Evolutionary conservation across 2,888 invertebrate species (phyloP).

Genomic region (Napeogenes sylphis): DNA sequence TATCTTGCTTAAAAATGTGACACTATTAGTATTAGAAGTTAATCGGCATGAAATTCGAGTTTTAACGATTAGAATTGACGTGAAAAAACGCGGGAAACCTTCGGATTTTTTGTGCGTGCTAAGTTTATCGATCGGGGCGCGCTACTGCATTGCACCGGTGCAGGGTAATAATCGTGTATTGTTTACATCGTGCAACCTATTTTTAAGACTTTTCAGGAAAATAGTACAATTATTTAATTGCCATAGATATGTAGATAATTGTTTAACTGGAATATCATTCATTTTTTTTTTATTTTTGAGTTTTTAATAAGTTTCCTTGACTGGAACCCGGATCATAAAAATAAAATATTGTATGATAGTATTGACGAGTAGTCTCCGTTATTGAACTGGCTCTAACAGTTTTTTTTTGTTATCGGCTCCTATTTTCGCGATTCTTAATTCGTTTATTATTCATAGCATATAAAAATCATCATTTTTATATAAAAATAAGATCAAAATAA

Average conservation of each 20-base stretch:
- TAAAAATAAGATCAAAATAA: not conserved
- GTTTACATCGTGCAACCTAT: slow-evolving; percentile 56
- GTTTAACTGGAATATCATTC: not conserved
- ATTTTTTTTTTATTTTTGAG: not conserved
- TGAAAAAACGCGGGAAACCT: slow-evolving; percentile 57
- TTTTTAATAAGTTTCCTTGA: not conserved
- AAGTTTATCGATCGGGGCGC: slow-evolving; percentile 62
- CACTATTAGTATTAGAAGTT: slow-evolving; percentile 14
- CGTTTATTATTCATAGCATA: slow-evolving; percentile 7
- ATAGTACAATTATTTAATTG: slow-evolving; percentile 6
- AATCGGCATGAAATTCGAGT: slow-evolving; percentile 9
- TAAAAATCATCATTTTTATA: not conserved
- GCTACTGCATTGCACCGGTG: slow-evolving; percentile 58
- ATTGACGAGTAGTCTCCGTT: slow-evolving; percentile 48
- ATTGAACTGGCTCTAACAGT: slow-evolving; percentile 60
- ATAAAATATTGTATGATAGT: slow-evolving; percentile 31
- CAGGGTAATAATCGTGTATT: slow-evolving; percentile 51
- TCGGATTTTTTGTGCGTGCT: slow-evolving; percentile 39
- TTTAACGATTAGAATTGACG: slow-evolving; percentile 32
- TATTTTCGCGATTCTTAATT: slow-evolving; percentile 37
- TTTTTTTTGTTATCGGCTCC: slow-evolving; percentile 45
- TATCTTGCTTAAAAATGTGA: slow-evolving; percentile 11
- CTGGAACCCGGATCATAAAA: slow-evolving; percentile 26
- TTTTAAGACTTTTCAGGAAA: slow-evolving; percentile 20
- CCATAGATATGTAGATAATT: not conserved